Base-by-base conservation (phyloP, 2,797 vertebrate species). In the Acrossocheilus fasciatus region DNA sequence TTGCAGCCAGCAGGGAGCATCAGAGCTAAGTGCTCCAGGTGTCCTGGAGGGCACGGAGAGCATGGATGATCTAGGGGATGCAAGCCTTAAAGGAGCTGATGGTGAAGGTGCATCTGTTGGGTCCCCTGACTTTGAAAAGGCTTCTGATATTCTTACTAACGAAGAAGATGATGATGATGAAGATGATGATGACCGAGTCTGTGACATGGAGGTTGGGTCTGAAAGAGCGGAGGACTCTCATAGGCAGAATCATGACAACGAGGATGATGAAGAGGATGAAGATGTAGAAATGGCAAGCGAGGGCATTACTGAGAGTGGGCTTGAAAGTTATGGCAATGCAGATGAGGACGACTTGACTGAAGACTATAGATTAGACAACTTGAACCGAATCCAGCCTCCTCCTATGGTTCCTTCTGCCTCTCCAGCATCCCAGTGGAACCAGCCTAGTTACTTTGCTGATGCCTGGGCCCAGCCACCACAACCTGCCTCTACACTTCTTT, bases 1-100 rank as follows among this genome's bases (percentile, higher is more conserved):
- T 23, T 94, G 93, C 76, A 96, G 96, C 87, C 96, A 96, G 88
- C 96, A 95, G 77, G 95, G 95, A 1, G 95, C 93, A 0, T 96
- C 95, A 1, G 95, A 96, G 76, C 83, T 96, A 70, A 96, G 95
- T 4, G 95, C 95, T 9, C 95, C 95, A 0, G 96, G 95, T 1
- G 93, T 96, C 45, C 89, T 96, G 84, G 96, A 96, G 88, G 95
- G 96, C 57, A 96, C 95, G 0, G 96, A 96, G 90, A 96, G 95
- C 91, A 94, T 93, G 83, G 96, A 96, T 10, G 95, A 96, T 62
- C 91, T 96, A 62, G 95, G 95, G 2, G 96, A 96, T 0, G 94
- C 94, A 70, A 96, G 95, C 81, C 93, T 96, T 11, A 96, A 96
- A 89, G 96, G 95, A 79, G 95, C 94, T 0, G 95, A 96, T 81